Evolutionary conservation across 2,888 invertebrate species (phyloP), one percentile per base, ranked within the genome.

Genomic region (Subacronicta megacephala): DNA sequence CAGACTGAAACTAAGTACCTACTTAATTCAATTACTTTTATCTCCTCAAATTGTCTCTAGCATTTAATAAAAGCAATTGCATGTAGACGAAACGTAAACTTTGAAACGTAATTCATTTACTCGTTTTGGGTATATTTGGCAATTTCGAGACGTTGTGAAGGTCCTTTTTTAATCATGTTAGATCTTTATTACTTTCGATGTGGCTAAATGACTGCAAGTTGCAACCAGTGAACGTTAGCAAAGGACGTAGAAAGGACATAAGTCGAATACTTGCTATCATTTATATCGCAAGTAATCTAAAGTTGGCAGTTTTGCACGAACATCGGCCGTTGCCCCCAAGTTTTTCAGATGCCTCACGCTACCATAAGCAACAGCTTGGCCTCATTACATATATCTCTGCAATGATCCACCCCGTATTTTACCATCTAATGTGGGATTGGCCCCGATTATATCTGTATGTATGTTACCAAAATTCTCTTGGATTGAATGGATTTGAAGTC

Each of bases 381-480:
- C 65, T 54, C 45, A 35, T 65, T 71, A 50, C 55, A 71, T 66
- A 50, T 66, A 50, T 54, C 36, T 58, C 50, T 42, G 57, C 46
- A 44, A 41, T 50, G 46, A 58, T 46, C 68, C 47, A 55, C 57
- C 61, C 56, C 47, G 52, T 56, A 42, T 57, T 58, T 67, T 41
- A 54, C 29, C 37, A 47, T 23, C 41, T 50, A 50, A 60, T 37
- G 23, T 60, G 37, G 44, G 20, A 36, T 13, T 50, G 64, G 40
- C 56, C 57, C 69, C 43, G 61, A 58, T 71, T 65, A 58, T 55
- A 42, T 36, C n/a, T n/a, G n/a, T n/a, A n/a, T n/a, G n/a, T n/a
- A n/a, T n/a, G n/a, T n/a, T n/a, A n/a, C n/a, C n/a, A n/a, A n/a
- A n/a, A n/a, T n/a, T n/a, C n/a, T n/a, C n/a, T n/a, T n/a, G n/a